Percentiles rank a stretch among this genome's conserved stretches.
phyloP scores from a whole-genome alignment of 2,797 vertebrate genomes.

The Gallinago nigripennis region DNA sequence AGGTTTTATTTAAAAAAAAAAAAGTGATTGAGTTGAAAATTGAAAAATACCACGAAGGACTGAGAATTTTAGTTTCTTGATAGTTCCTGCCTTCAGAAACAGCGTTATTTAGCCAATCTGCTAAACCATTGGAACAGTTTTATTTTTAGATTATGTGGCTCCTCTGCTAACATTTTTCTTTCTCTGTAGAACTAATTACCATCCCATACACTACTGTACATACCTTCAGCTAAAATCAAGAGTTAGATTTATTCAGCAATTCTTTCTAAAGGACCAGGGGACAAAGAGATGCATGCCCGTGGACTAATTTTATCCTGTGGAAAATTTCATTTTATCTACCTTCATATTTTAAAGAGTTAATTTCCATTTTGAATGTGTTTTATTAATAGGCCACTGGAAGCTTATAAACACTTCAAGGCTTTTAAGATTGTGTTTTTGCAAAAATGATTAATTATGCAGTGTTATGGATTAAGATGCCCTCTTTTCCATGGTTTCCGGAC shows the following conservation, averaged over 20 bases:
- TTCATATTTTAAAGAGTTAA: slow-evolving; percentile 51
- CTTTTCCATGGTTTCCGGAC: slow-evolving; percentile 59
- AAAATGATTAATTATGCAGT: slow-evolving; percentile 74
- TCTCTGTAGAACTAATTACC: neutral
- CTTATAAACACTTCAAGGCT: slow-evolving; percentile 64
- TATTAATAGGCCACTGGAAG: slow-evolving; percentile 61
- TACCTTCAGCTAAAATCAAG: slow-evolving; percentile 1
- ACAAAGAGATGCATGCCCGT: neutral
- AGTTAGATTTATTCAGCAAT: slow-evolving; percentile 8
- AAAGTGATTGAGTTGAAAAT: neutral
- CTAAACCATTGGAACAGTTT: neutral
- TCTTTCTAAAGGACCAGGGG: neutral
- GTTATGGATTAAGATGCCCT: slow-evolving; percentile 66
- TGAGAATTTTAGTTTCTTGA: slow-evolving; percentile 35
- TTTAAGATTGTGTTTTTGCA: slow-evolving; percentile 45
- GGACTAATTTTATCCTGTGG: neutral
- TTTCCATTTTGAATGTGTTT: slow-evolving; percentile 53
- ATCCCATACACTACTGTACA: neutral
- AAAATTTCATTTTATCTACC: neutral
- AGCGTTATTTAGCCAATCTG: neutral
- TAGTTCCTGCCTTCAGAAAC: neutral
- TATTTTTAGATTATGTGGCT: slow-evolving; percentile 17
- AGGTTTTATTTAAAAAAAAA: neutral
- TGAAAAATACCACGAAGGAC: slow-evolving; percentile 42
- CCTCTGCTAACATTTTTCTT: neutral